Evolutionary conservation across 2,888 invertebrate genomes (phyloP), one percentile per base, ranked within the genome.

Genomic region (Pyrocoelia pectoralis): DNA sequence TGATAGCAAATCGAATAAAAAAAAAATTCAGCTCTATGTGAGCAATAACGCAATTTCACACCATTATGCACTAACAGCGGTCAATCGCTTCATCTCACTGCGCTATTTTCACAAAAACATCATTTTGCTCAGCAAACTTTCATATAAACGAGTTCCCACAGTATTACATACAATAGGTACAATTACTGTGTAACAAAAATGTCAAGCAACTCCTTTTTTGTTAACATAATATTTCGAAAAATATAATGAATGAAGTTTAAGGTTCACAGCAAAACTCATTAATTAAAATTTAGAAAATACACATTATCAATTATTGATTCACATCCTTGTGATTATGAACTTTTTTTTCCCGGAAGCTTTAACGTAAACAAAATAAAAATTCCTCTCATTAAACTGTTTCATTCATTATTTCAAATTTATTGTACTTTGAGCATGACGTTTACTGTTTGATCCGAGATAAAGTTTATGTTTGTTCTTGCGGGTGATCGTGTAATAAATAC

Each of bases 1-100:
- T 18, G 12, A 43, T 43, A 13, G 43, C 15, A 43, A 6, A 24
- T 5, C 24, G 24, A 24, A 24, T 24, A 6, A 6, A 6, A 24
- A 24, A 24, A 24, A 46, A 52, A 28, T 40, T 48, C 48, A 48
- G 28, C 50, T 15, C 43, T 57, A 58, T 41, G 40, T 28, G 6
- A 24, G 24, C 24, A 24, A n/a, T n/a, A 24, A 24, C 24, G 6
- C 24, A 24, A 24, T 6, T 24, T 24, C 6, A 24, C 24, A 24
- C 24, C 6, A 24, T 24, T 6, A 24, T 24, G 24, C 24, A 24
- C 24, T 6, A 24, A 24, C 24, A 6, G 24, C 6, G 24, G 24
- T 24, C 24, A 24, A 24, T 24, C 24, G 24, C 24, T 6, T 6
- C 24, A n/a, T n/a, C n/a, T n/a, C n/a, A n/a, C n/a, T n/a, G n/a